A percentile compares a stretch with the other conserved stretches of the same genome.
Evolutionary conservation across 2,888 invertebrate species (phyloP).

Genomic region (Anthophora plumipes): DNA sequence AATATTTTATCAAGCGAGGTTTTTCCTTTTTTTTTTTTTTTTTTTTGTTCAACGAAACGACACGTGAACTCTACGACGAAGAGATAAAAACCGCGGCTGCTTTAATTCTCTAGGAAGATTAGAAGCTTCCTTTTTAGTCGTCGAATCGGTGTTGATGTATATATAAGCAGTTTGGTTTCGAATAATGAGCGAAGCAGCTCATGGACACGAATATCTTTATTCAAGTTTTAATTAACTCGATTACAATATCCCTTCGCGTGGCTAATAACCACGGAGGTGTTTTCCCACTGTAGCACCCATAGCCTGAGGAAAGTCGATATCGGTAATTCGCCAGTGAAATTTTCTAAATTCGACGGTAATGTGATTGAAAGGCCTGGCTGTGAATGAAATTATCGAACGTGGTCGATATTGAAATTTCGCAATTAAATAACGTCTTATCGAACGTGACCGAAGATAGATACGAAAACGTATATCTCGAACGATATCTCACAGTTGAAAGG

Average conservation of each 20-base stretch:
- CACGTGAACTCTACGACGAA: neutral
- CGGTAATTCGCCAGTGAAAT: slow-evolving; percentile 24
- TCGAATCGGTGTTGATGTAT: neutral
- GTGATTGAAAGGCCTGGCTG: neutral
- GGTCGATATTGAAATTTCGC: slow-evolving; percentile 24
- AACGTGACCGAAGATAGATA: neutral
- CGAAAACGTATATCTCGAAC: neutral
- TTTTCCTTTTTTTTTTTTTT: neutral
- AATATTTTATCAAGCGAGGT: neutral
- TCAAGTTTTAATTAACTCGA: slow-evolving; percentile 53
- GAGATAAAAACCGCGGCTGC: neutral
- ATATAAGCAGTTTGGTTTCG: neutral
- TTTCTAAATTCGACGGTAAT: neutral
- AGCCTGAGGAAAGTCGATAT: slow-evolving; percentile 41
- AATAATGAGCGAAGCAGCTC: neutral
- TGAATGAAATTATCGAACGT: slow-evolving; percentile 38
- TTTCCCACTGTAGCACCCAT: too few species aligned
- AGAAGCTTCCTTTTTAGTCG: neutral
- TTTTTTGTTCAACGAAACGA: too few species aligned
- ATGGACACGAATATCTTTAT: slow-evolving; percentile 37
- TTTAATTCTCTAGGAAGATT: slow-evolving; percentile 23
- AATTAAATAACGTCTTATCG: slow-evolving; percentile 39
- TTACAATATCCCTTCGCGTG: slow-evolving; percentile 30
- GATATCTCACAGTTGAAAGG: neutral
- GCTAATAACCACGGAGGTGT: slow-evolving; percentile 18